Percentiles rank a stretch among this genome's conserved stretches.
These are phyloP conservation scores for Acipenser ruthenus DNA, from an alignment of 2,797 vertebrate genomes.

Conservation along the genomic window DNA sequence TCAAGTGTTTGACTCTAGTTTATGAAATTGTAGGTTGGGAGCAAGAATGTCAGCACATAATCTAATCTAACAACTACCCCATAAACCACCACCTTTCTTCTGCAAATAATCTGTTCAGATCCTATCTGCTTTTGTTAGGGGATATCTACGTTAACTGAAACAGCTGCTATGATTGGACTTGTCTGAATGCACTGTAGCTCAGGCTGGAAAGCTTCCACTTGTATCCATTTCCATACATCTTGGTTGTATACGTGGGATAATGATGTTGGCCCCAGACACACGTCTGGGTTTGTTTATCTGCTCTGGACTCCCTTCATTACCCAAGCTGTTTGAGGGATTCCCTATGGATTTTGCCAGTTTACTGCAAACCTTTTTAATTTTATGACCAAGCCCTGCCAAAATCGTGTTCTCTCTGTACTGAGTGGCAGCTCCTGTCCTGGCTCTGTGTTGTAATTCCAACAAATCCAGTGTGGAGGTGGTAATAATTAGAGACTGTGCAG, in stretches of 20 bases:
- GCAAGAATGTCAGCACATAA: too few relatives aligned
- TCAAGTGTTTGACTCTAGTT: too few relatives aligned
- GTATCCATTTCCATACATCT: conserved; percentile 27
- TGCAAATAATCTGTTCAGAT: too few relatives aligned
- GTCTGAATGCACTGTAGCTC: conserved; percentile 15
- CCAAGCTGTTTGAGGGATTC: conserved; percentile 78
- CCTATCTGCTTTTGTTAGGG: too few relatives aligned
- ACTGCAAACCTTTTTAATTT: conserved; percentile 65
- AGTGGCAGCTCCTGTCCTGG: conserved; percentile 34
- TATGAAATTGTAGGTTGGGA: too few relatives aligned
- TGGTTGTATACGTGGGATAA: conserved; percentile 53
- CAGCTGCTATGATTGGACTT: too few relatives aligned
- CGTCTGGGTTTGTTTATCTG: conserved; percentile 77
- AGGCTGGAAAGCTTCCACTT: conserved; percentile 26
- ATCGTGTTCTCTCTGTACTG: conserved; percentile 34
- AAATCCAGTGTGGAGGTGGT: conserved; percentile 29
- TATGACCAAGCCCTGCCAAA: conserved; percentile 48
- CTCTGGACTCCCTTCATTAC: conserved; percentile 78
- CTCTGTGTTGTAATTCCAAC: conserved; percentile 34
- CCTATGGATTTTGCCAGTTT: conserved; percentile 66
- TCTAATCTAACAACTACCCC: too few relatives aligned
- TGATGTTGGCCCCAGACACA: conserved; percentile 67
- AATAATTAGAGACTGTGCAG: conserved; percentile 12
- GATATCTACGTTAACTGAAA: too few relatives aligned
- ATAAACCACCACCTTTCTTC: too few relatives aligned